Evolutionary conservation across 1,140 invertebrate genomes (phyloP).

Genomic region (Oscheius sp.): DNA sequence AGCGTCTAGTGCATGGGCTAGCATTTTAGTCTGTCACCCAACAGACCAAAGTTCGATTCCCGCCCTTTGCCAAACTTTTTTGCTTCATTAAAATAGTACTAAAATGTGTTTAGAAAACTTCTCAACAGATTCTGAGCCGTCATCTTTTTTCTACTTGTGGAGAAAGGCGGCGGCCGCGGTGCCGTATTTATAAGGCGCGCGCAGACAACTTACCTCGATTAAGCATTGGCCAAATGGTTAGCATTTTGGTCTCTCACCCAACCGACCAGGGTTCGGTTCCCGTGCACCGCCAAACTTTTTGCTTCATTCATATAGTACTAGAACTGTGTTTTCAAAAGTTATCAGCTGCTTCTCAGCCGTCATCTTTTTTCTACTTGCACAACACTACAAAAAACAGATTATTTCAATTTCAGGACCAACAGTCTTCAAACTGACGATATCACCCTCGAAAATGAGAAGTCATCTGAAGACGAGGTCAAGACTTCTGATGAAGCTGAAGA

Average conservation of each 20-base stretch:
- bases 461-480: too few relatives aligned
- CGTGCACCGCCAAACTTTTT: slow-evolving; percentile 70
- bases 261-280: slow-evolving; percentile 79
- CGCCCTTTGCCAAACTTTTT: slow-evolving; percentile 71
- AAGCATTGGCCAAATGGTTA: background rate
- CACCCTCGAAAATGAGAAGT: too few relatives aligned
- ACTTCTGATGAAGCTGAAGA: too few relatives aligned
- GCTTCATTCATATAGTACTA: background rate
- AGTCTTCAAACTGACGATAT: too few relatives aligned
- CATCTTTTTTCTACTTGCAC: too few relatives aligned
- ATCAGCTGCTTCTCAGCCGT: too few relatives aligned
- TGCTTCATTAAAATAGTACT: background rate
- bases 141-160: too few relatives aligned
- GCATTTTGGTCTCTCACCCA: slow-evolving; percentile 68
- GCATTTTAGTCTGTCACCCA: slow-evolving; percentile 80
- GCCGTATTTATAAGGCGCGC: background rate
- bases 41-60: slow-evolving; percentile 79
- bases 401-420: too few relatives aligned
- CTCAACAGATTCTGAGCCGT: too few relatives aligned
- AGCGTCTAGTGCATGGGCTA: too few relatives aligned
- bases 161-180: background rate
- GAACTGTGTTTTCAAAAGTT: background rate
- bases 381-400: too few relatives aligned
- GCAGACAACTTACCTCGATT: background rate
- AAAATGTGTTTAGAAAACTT: background rate